Conservation (phyloP, 1,140 invertebrate species). For the Rhizoglyphus robini region DNA sequence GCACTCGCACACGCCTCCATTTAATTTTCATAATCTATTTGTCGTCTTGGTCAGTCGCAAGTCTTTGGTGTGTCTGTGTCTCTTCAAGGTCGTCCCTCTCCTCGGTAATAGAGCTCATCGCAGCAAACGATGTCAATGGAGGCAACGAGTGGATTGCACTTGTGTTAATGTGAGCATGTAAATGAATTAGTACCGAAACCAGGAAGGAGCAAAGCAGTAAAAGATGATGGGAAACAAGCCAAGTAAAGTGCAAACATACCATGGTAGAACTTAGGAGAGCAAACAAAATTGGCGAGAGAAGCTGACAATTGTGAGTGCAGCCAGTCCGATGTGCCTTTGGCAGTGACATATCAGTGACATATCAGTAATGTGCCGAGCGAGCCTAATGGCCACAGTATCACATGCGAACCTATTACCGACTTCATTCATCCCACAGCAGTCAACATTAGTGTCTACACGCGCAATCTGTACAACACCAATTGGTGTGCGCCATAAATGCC, state of each 20-base stretch:
- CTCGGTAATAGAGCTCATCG: not conserved
- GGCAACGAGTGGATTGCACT: too few relatives aligned
- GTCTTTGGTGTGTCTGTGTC: too few relatives aligned
- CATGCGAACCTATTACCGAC: not conserved
- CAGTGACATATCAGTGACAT: not conserved
- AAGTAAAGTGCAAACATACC: not conserved
- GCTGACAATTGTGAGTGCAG: too few relatives aligned
- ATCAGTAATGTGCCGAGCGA: not conserved
- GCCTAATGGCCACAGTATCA: not conserved
- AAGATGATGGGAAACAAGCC: not conserved
- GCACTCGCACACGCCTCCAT: not conserved
- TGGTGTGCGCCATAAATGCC: too few relatives aligned
- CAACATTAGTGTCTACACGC: too few relatives aligned
- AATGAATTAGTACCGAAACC: not conserved
- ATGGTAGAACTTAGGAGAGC: constrained; percentile 4
- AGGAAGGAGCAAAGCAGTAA: not conserved
- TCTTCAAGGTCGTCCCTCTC: not conserved
- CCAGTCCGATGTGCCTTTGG: too few relatives aligned
- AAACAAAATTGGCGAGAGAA: constrained; percentile 2
- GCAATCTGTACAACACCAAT: too few relatives aligned
- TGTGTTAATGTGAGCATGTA: not conserved
- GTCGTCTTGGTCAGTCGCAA: too few relatives aligned
- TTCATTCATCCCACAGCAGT: not conserved
- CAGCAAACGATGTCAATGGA: too few relatives aligned
- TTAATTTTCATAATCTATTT: constrained; percentile 14